Evolutionary conservation across 2,888 invertebrate species (phyloP).

Genomic region (Sialis fuliginosa): DNA sequence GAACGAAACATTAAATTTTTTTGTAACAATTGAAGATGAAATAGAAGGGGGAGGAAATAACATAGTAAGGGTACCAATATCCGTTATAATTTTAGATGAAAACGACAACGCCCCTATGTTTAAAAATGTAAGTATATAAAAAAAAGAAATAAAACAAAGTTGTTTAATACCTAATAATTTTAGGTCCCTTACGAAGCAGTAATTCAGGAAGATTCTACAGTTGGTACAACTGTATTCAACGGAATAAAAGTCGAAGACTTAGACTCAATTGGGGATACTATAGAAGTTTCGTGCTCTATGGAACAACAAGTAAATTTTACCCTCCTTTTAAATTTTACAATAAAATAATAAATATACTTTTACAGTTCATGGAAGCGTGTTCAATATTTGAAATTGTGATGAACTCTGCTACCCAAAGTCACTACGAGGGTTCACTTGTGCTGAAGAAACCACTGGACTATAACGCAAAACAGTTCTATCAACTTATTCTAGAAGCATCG

Average conservation of each 20-base stretch:
- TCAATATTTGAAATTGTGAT: slow-evolving; percentile 47
- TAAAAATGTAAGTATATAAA: slow-evolving; percentile 39
- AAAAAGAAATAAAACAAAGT: background rate
- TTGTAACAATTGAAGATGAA: slow-evolving; percentile 65
- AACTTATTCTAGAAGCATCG: slow-evolving; percentile 56
- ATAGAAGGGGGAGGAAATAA: slow-evolving; percentile 42
- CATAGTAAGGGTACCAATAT: slow-evolving; percentile 56
- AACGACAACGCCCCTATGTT: slow-evolving; percentile 77
- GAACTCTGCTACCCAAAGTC: slow-evolving; percentile 43
- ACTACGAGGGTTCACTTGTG: slow-evolving; percentile 54
- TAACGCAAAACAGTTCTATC: slow-evolving; percentile 57
- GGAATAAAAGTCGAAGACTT: slow-evolving; percentile 59
- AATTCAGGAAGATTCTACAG: slow-evolving; percentile 55
- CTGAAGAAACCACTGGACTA: slow-evolving; percentile 56
- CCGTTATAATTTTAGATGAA: slow-evolving; percentile 70
- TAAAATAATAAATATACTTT: slow-evolving; percentile 10
- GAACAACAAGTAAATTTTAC: slow-evolving; percentile 25
- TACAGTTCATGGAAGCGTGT: slow-evolving; percentile 52
- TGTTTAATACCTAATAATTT: slow-evolving; percentile 6
- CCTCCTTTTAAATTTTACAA: background rate
- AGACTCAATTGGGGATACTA: slow-evolving; percentile 63
- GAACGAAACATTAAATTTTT: slow-evolving; percentile 60
- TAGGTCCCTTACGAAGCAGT: slow-evolving; percentile 66
- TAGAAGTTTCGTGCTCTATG: slow-evolving; percentile 51
- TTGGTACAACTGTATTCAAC: slow-evolving; percentile 54